Conservation (phyloP, 2,888 invertebrate species). For the Watsonalla cultraria region DNA sequence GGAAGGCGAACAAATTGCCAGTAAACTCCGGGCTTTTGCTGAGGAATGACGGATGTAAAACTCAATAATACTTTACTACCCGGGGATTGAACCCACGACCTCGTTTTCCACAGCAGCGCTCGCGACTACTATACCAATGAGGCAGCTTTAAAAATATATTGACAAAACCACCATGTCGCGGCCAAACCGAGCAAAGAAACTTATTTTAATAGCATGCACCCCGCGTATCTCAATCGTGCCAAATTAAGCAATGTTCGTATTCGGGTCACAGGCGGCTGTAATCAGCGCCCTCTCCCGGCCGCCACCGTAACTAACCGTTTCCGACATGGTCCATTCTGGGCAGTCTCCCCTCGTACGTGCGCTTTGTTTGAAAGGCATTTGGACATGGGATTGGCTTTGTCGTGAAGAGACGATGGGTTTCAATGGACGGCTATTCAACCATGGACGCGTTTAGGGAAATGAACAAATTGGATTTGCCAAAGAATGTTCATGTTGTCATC, state of each 20-base stretch:
- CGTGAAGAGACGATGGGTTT: not conserved
- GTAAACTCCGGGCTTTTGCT: no score
- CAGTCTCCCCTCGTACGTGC: constrained; percentile 28
- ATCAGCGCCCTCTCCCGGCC: constrained; percentile 36
- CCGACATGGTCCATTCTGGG: constrained; percentile 30
- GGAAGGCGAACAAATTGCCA: no score
- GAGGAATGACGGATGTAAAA: no score
- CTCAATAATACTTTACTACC: no score
- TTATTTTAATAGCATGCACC: not conserved
- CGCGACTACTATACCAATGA: no score
- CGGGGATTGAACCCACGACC: no score
- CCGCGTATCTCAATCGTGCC: not conserved
- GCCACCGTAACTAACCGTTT: constrained; percentile 43
- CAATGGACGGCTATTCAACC: not conserved
- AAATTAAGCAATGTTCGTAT: constrained; percentile 18
- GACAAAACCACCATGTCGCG: not conserved
- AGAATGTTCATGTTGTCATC: not conserved
- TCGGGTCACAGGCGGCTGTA: constrained; percentile 23
- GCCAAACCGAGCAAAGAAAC: not conserved
- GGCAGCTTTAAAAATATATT: not conserved
- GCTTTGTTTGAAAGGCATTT: constrained; percentile 19
- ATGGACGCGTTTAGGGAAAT: not conserved
- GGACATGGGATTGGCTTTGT: constrained; percentile 1
- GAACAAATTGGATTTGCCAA: not conserved
- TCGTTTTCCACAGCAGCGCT: no score